phyloP scores from a whole-genome alignment of 2,113 vertebrate species.

The Mesitornis unicolor region DNA sequence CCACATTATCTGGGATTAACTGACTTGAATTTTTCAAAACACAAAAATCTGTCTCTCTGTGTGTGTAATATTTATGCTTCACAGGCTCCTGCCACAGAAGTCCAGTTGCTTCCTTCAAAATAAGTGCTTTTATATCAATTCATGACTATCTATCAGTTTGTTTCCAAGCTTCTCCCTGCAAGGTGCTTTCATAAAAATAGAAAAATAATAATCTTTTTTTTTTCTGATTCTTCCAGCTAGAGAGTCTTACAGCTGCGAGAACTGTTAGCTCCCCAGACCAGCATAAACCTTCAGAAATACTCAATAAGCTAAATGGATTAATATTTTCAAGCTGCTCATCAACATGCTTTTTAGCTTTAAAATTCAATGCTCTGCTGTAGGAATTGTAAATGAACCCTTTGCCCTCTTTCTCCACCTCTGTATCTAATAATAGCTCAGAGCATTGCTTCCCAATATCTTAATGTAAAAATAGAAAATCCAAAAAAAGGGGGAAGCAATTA shows the following conservation, averaged over 20 bases:
- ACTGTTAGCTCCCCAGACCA: background rate
- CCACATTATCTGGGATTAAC: background rate
- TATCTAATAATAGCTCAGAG: constrained; percentile 16
- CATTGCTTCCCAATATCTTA: background rate
- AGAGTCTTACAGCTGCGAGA: background rate
- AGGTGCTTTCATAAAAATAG: background rate
- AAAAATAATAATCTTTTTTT: background rate
- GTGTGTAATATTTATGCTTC: background rate
- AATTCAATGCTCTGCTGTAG: background rate
- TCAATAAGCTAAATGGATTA: background rate
- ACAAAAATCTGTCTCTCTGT: background rate
- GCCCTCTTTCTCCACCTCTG: background rate
- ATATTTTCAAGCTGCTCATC: constrained; percentile 14
- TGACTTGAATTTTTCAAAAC: background rate
- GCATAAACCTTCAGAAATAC: background rate
- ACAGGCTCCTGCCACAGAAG: background rate
- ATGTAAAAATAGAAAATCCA: constrained; percentile 6
- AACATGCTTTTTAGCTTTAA: background rate
- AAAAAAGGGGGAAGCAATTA: constrained; percentile 23
- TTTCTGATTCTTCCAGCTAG: background rate
- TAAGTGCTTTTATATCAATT: background rate
- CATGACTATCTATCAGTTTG: background rate
- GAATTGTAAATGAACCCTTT: constrained; percentile 45
- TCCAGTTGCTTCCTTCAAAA: background rate
- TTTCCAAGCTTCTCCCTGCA: background rate